These are phyloP conservation scores for Chunga burmeisteri DNA, from an alignment of 2,113 vertebrate species.

Conservation along the genomic window DNA sequence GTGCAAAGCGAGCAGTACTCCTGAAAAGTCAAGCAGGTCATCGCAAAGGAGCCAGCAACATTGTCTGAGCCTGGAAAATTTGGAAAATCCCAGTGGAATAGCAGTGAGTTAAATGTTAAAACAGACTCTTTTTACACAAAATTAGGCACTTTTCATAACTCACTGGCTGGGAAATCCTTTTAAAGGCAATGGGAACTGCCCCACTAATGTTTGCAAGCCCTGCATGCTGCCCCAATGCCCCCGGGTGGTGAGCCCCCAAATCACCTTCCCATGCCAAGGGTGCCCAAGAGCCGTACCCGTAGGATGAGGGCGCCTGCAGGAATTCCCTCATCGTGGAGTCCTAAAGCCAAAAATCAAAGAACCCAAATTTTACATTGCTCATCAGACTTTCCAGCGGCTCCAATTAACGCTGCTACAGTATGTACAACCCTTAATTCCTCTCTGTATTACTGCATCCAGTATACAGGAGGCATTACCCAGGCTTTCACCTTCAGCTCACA, in stretches of 20 bases:
- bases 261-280: background rate
- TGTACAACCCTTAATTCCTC: background rate
- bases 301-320: background rate
- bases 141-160: background rate
- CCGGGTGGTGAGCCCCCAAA: background rate
- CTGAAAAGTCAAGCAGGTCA: background rate
- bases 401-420: background rate
- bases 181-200: background rate
- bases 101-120: background rate
- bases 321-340: background rate
- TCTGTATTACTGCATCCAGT: background rate
- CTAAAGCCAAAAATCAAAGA: background rate
- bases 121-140: background rate
- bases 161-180: background rate
- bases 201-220: background rate
- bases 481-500: background rate
- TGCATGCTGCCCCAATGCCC: background rate
- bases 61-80: background rate
- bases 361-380: background rate
- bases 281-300: accelerated
- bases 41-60: background rate
- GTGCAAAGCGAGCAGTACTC: background rate
- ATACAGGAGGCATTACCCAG: background rate
- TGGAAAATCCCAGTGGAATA: background rate
- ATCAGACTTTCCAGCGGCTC: background rate